phyloP scores from a whole-genome alignment of 2,113 vertebrate genomes.

The Chitala chitala region DNA sequence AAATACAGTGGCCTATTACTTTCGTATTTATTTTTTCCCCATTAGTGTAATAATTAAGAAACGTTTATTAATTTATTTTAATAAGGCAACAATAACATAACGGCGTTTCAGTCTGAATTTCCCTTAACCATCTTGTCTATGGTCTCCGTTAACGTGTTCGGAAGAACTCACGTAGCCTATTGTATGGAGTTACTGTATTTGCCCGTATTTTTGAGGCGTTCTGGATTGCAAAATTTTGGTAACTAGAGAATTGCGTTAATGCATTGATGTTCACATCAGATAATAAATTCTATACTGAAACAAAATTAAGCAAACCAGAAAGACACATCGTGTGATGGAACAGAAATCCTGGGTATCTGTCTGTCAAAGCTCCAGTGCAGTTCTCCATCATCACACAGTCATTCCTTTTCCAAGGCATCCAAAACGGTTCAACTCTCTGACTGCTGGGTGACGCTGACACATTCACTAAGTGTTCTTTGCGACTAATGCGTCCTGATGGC shows the following conservation, averaged over 20 bases:
- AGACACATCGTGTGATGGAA: no score
- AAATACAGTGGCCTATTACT: constrained; percentile 6
- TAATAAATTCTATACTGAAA: neutral
- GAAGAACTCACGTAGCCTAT: no score
- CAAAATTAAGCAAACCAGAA: neutral
- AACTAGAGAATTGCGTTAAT: neutral
- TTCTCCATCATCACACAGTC: constrained; percentile 37
- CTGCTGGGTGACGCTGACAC: constrained; percentile 54
- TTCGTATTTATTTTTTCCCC: neutral
- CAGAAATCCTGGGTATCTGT: no score
- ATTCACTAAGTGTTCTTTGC: constrained; percentile 48
- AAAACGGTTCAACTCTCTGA: constrained; percentile 65
- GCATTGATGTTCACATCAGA: neutral
- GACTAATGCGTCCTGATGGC: constrained; percentile 43
- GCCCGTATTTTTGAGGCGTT: neutral
- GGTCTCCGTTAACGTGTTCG: no score
- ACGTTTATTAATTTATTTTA: neutral
- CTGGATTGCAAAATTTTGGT: neutral
- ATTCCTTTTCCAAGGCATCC: constrained; percentile 46
- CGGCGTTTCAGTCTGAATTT: no score
- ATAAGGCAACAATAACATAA: no score
- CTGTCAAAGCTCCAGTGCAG: neutral
- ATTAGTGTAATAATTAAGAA: neutral
- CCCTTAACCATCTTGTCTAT: neutral
- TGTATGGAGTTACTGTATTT: neutral